Conservation (phyloP, 2,888 invertebrate genomes). For the Lasioglossum lativentre region DNA sequence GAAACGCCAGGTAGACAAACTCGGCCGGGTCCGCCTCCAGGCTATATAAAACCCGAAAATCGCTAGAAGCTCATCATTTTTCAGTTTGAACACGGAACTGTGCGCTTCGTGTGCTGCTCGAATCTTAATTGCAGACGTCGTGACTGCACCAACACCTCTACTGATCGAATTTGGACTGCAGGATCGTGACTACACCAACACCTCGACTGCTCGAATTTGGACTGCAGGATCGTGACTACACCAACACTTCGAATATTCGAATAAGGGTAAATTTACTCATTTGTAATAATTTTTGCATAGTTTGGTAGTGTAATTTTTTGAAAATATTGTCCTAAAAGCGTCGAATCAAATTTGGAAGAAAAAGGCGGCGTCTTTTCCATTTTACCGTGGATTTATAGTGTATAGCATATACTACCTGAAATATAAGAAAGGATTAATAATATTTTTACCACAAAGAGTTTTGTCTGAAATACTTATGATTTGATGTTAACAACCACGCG, state of each 20-base stretch:
- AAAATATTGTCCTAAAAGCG: no score
- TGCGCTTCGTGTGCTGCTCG: background rate
- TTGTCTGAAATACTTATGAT: no score
- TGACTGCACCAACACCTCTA: background rate
- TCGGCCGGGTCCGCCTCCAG: no score
- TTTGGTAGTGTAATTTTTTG: no score
- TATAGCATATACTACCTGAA: no score
- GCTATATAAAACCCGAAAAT: slow-evolving; percentile 40
- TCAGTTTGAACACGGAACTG: slow-evolving; percentile 13
- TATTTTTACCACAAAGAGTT: no score
- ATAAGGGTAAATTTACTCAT: background rate
- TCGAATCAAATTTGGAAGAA: no score
- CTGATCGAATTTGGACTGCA: background rate
- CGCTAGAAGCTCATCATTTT: slow-evolving; percentile 4
- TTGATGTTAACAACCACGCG: background rate
- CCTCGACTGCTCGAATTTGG: background rate
- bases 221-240: rapidly evolving
- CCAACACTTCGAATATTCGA: background rate
- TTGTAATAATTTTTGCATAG: no score
- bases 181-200: background rate
- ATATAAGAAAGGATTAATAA: no score
- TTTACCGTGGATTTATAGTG: no score
- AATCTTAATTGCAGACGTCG: no score
- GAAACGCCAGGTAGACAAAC: slow-evolving; percentile 28
- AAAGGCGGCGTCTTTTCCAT: no score